Percentiles rank a stretch among this genome's conserved stretches.
phyloP scores from a whole-genome alignment of 2,888 invertebrate genomes.

The Napeogenes inachia region DNA sequence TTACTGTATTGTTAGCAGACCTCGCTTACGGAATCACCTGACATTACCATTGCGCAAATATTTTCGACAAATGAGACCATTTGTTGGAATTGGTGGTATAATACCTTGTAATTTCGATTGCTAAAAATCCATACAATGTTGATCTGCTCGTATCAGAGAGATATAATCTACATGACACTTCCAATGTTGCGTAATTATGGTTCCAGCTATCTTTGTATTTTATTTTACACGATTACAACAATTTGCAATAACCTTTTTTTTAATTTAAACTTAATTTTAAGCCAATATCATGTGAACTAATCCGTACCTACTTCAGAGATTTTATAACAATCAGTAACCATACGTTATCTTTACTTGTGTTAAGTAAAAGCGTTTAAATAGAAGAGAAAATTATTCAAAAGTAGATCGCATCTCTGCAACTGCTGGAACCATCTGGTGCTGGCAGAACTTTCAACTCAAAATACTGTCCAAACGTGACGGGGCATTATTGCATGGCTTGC shows the following conservation, averaged over 20 bases:
- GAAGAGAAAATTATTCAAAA: slow-evolving; percentile 32
- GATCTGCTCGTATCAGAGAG: slow-evolving; percentile 22
- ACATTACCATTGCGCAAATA: slow-evolving; percentile 69
- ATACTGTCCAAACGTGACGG: slow-evolving; percentile 61
- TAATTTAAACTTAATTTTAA: no score
- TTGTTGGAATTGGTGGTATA: slow-evolving; percentile 63
- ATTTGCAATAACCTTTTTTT: no score
- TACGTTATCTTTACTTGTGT: not conserved
- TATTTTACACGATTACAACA: not conserved
- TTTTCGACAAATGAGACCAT: slow-evolving; percentile 68
- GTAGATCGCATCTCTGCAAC: slow-evolving; percentile 31
- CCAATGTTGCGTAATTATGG: not conserved
- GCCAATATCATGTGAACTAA: no score
- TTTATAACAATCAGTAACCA: no score
- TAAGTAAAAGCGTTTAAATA: slow-evolving; percentile 17
- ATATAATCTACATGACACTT: slow-evolving; percentile 9
- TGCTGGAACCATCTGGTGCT: slow-evolving; percentile 33
- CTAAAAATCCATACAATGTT: slow-evolving; percentile 44
- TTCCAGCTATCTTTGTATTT: not conserved
- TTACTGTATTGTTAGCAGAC: slow-evolving; percentile 67
- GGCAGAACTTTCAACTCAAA: slow-evolving; percentile 37
- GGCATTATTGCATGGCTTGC: slow-evolving; percentile 37
- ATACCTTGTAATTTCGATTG: slow-evolving; percentile 68
- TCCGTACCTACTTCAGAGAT: no score
- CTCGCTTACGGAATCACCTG: slow-evolving; percentile 66